Evolutionary conservation across 2,888 invertebrate species (phyloP), one percentile per base, ranked within the genome.

Genomic region (Andrena bicolor): DNA sequence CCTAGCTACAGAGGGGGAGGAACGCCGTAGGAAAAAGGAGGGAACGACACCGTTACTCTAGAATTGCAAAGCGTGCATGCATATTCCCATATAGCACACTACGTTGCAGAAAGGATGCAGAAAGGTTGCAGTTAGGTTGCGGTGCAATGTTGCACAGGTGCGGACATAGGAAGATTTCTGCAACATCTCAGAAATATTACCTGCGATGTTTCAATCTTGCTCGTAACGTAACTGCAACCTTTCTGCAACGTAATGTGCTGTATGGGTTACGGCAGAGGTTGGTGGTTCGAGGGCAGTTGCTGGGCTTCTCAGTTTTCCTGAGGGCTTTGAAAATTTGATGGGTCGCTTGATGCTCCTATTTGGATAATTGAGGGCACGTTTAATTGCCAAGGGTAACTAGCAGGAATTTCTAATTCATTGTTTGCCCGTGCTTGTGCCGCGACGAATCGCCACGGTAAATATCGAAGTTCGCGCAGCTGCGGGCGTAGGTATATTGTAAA

Each of bases 21-120:
- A 82, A 78, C 80, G 80, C 56, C 26, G 75, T 48, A 8, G 41
- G 51, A 30, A 66, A 63, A 64, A 68, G 58, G 70, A 71, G 49
- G 64, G 53, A 48, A 4, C 28, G 56, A 74, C 23, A 32, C 20
- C 30, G 56, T 53, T 72, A 64, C 72, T 69, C 70, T 51, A 35
- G 58, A 63, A 75, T 75, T 56, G 70, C 66, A 26, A 69, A 68
- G 70, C 35, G 66, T 51, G 61, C 61, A 69, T n/a, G n/a, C n/a
- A n/a, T n/a, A n/a, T n/a, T n/a, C n/a, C n/a, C n/a, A n/a, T n/a
- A n/a, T n/a, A n/a, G n/a, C n/a, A n/a, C n/a, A n/a, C n/a, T n/a
- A n/a, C n/a, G n/a, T n/a, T n/a, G n/a, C n/a, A n/a, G n/a, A n/a
- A n/a, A n/a, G n/a, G n/a, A n/a, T n/a, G n/a, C n/a, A n/a, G n/a